Conservation (phyloP, 2,888 invertebrate genomes). For the Pollenia labialis region DNA sequence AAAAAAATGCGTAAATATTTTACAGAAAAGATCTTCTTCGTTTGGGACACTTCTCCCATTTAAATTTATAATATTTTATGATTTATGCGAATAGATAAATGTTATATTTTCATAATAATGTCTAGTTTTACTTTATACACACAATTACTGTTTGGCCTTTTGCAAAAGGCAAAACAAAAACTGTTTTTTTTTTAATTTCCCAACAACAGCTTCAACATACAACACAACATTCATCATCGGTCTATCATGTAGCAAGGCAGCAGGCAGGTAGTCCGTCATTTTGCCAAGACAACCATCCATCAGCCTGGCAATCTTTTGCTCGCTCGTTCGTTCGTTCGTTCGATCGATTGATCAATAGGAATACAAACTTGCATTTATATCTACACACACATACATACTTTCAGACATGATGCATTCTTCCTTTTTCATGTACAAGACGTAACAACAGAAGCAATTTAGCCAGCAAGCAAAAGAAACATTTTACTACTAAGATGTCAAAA, state of each 20-base stretch:
- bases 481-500: slow-evolving; percentile 68
- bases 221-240: slow-evolving; percentile 26
- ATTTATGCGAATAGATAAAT: slow-evolving; percentile 71
- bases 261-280: slow-evolving; percentile 21
- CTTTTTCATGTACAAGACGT: slow-evolving; percentile 29
- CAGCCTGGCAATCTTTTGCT: slow-evolving; percentile 24
- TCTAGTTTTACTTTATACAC: slow-evolving; percentile 56
- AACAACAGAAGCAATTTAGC: slow-evolving; percentile 53
- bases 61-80: slow-evolving; percentile 63
- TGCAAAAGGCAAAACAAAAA: slow-evolving; percentile 42
- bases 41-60: slow-evolving; percentile 47
- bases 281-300: slow-evolving; percentile 53
- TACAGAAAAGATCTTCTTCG: not conserved
- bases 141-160: slow-evolving; percentile 64
- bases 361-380: slow-evolving; percentile 7
- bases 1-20: too few species aligned
- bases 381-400: not conserved
- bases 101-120: slow-evolving; percentile 68
- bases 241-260: not conserved
- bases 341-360: slow-evolving; percentile 44
- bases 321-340: slow-evolving; percentile 3
- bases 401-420: slow-evolving; percentile 9
- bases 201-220: slow-evolving; percentile 22
- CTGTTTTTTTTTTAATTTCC: slow-evolving; percentile 27
- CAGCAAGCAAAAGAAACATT: slow-evolving; percentile 47